Conservation (phyloP, 2,888 invertebrate genomes). For the Cantharis lateralis region DNA sequence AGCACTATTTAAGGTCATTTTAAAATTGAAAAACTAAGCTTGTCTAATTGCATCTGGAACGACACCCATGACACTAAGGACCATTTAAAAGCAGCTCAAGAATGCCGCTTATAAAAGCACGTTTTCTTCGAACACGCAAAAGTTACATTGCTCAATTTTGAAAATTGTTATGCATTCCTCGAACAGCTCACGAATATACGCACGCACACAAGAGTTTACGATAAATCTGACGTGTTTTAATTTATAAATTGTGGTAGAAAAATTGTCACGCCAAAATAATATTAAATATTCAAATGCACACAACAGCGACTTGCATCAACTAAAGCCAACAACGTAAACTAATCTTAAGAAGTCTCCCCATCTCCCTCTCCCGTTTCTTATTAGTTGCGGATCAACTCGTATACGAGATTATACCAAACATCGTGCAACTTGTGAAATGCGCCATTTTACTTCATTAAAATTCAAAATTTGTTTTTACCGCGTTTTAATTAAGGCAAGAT, state of each 20-base stretch:
- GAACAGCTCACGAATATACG: background rate
- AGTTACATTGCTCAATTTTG: background rate
- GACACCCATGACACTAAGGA: constrained; percentile 1
- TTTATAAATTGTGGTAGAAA: background rate
- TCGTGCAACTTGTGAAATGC: background rate
- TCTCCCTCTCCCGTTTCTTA: constrained; percentile 34
- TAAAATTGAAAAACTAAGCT: background rate
- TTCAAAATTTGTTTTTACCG: background rate
- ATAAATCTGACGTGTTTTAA: background rate
- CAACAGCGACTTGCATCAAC: background rate
- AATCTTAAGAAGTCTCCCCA: constrained; percentile 38
- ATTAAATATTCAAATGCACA: background rate
- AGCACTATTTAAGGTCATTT: background rate
- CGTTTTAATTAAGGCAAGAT: background rate
- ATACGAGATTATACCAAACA: background rate
- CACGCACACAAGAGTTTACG: background rate
- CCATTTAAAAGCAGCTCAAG: constrained; percentile 20
- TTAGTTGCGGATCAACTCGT: constrained; percentile 15
- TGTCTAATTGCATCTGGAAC: background rate
- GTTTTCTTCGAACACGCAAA: constrained; percentile 1
- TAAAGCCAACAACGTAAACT: background rate
- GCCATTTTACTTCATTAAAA: background rate
- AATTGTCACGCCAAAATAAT: background rate
- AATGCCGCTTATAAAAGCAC: constrained; percentile 1
- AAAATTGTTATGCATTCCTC: background rate